These are phyloP conservation scores for Acrocephalus kingi DNA, from an alignment of 2,113 vertebrate genomes.

Conservation along the genomic window DNA sequence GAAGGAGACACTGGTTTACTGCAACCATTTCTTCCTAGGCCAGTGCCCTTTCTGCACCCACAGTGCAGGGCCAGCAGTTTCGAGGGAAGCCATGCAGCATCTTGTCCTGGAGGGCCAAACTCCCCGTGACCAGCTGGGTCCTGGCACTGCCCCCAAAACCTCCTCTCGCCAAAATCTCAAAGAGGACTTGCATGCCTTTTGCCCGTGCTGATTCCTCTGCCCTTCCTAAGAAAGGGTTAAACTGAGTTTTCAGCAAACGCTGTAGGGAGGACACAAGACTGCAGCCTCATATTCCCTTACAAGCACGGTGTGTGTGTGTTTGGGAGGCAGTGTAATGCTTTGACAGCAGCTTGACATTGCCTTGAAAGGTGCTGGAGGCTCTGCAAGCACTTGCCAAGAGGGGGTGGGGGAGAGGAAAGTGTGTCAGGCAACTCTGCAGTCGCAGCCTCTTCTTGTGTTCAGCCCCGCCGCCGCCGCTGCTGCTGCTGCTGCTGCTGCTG, in stretches of 20 bases:
- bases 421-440: constrained; percentile 58
- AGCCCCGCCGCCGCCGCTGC: constrained; percentile 11
- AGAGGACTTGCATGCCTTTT: accelerated
- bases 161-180: neutral
- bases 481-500: constrained; percentile 15
- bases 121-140: neutral
- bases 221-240: constrained; percentile 33
- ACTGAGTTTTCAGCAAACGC: neutral
- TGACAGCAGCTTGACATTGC: constrained; percentile 69
- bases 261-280: constrained; percentile 6
- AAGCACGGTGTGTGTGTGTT: neutral
- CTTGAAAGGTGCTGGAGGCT: constrained; percentile 70
- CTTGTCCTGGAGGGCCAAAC: neutral
- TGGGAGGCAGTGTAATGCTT: constrained; percentile 3
- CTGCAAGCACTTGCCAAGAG: constrained; percentile 54
- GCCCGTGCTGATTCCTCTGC: neutral
- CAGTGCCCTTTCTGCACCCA: neutral
- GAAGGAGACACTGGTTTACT: neutral
- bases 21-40: neutral
- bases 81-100: neutral
- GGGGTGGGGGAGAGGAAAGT: constrained; percentile 54
- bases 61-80: neutral
- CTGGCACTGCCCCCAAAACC: neutral
- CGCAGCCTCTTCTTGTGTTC: neutral
- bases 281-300: constrained; percentile 6